phyloP scores from a whole-genome alignment of 2,888 invertebrate species.

The Microctonus hyperodae region DNA sequence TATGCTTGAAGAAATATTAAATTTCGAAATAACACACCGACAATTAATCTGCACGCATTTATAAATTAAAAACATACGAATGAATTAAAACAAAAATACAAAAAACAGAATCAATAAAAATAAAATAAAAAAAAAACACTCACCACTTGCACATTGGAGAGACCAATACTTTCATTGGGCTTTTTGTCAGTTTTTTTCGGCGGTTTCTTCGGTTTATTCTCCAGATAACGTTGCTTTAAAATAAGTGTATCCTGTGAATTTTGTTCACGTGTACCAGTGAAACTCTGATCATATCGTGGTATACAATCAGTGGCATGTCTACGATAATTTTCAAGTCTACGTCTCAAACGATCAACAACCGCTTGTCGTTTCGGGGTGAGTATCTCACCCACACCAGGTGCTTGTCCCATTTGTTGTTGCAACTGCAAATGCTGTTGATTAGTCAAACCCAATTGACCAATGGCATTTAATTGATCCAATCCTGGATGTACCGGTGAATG shows the following conservation, averaged over 20 bases:
- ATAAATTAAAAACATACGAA: too few species aligned
- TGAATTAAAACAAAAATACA: not conserved
- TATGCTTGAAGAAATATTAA: too few species aligned
- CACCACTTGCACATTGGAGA: slow-evolving; percentile 63
- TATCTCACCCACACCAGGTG: slow-evolving; percentile 69
- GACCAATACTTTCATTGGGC: slow-evolving; percentile 68
- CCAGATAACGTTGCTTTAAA: slow-evolving; percentile 88
- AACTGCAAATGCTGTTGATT: slow-evolving; percentile 55
- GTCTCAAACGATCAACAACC: slow-evolving; percentile 82
- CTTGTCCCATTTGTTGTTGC: slow-evolving; percentile 63
- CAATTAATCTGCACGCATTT: too few species aligned
- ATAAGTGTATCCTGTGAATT: slow-evolving; percentile 89
- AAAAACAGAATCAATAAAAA: too few species aligned
- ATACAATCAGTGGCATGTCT: slow-evolving; percentile 85
- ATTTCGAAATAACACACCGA: too few species aligned
- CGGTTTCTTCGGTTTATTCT: slow-evolving; percentile 88
- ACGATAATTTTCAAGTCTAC: slow-evolving; percentile 88
- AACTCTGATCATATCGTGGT: slow-evolving; percentile 87
- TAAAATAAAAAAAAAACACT: slow-evolving; percentile 40
- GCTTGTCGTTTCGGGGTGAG: slow-evolving; percentile 83
- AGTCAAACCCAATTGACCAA: slow-evolving; percentile 48
- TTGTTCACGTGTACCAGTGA: slow-evolving; percentile 87
- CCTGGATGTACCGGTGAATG: slow-evolving; percentile 47
- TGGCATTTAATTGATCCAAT: slow-evolving; percentile 47
- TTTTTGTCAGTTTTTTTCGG: slow-evolving; percentile 80